Conservation (phyloP, 2,113 vertebrate species). For the Acanthisitta chloris region DNA sequence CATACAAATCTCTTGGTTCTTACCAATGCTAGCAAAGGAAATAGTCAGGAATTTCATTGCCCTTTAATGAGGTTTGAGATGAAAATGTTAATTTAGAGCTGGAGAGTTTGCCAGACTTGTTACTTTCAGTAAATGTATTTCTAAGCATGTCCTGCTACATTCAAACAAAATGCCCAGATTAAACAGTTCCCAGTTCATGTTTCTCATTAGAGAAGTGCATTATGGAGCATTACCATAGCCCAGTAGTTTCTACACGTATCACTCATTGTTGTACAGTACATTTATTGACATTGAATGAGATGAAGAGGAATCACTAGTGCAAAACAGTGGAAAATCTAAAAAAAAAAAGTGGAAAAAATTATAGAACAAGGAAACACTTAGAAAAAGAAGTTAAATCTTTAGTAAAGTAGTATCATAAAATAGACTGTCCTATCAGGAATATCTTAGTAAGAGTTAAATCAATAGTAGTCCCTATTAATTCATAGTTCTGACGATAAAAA, state of each 20-base stretch:
- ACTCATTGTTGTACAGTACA: neutral
- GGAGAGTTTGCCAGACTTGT: neutral
- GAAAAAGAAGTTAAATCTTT: neutral
- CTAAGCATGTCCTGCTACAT: neutral
- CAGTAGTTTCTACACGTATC: neutral
- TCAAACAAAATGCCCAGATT: neutral
- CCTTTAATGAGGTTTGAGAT: conserved; percentile 17
- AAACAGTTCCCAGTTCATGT: neutral
- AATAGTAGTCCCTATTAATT: neutral
- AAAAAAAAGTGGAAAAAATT: neutral
- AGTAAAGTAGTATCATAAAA: neutral
- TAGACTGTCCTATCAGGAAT: neutral
- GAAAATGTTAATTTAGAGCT: conserved; percentile 27
- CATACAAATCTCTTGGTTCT: conserved; percentile 53
- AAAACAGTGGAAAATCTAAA: neutral
- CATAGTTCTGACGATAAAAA: neutral
- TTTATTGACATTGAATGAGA: neutral
- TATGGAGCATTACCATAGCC: neutral
- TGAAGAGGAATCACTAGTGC: neutral
- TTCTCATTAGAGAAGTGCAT: neutral
- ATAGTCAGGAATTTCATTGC: conserved; percentile 6
- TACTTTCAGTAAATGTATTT: conserved; percentile 46
- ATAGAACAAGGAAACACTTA: neutral
- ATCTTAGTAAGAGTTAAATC: neutral
- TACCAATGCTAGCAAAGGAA: conserved; percentile 7